These are phyloP conservation scores for Petrocephalus zakoni DNA, from an alignment of 2,113 vertebrate genomes.

Conservation along the genomic window DNA sequence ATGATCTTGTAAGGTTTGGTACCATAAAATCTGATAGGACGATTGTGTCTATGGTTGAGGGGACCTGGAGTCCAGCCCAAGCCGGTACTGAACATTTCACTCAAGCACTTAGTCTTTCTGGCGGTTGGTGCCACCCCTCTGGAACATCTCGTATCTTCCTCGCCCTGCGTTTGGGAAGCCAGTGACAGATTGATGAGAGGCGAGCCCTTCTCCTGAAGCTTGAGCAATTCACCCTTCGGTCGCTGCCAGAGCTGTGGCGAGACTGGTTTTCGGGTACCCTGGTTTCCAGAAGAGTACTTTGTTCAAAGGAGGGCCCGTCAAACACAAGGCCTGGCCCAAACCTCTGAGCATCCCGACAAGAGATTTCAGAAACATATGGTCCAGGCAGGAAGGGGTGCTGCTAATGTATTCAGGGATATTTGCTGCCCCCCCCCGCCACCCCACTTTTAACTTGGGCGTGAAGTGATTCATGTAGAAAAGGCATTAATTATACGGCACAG, in stretches of 20 bases:
- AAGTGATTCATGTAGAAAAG: conserved; percentile 23
- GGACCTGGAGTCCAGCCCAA: not conserved
- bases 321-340: not conserved
- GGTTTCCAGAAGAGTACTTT: not conserved
- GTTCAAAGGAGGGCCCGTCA: not conserved
- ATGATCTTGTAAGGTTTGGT: not conserved
- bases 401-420: conserved; percentile 20
- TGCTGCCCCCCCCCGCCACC: not conserved
- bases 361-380: conserved; percentile 12
- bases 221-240: not conserved
- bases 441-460: conserved; percentile 12
- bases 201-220: not conserved
- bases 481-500: conserved; percentile 19
- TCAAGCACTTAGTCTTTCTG: not conserved
- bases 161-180: not conserved
- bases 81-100: not conserved
- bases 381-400: conserved; percentile 6
- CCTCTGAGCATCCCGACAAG: not conserved
- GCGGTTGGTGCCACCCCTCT: not conserved
- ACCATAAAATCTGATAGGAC: not conserved
- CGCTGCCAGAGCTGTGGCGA: not conserved
- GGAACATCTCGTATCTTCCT: not conserved
- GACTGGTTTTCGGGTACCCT: not conserved
- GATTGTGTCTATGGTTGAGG: not conserved
- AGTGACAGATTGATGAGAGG: not conserved